Percentiles rank a stretch among this genome's conserved stretches.
Conservation (phyloP, 2,888 invertebrate genomes). For the Gibbula magus region DNA sequence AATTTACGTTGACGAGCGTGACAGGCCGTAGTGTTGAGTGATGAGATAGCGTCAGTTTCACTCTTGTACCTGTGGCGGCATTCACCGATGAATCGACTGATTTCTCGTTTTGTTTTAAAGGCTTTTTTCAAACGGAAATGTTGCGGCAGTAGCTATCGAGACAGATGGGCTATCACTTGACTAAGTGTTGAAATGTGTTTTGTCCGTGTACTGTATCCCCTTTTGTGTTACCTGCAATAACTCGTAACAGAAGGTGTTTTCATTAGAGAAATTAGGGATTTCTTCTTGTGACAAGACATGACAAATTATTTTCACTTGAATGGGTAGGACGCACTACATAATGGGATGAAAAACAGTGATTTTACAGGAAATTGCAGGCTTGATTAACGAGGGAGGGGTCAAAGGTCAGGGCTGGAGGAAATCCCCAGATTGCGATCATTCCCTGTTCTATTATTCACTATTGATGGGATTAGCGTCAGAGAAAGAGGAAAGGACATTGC, state of each 20-base stretch:
- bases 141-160: background rate
- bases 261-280: background rate
- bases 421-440: background rate
- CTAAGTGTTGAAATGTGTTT: background rate
- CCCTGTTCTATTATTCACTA: background rate
- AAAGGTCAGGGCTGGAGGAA: slow-evolving; percentile 8
- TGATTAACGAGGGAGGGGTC: background rate
- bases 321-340: slow-evolving; percentile 1
- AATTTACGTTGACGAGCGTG: too few species aligned
- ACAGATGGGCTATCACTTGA: background rate
- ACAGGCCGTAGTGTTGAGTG: too few species aligned
- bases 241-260: background rate
- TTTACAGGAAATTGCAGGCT: slow-evolving; percentile 7
- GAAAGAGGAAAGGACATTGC: background rate
- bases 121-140: background rate
- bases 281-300: slow-evolving; percentile 2
- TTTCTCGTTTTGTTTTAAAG: background rate
- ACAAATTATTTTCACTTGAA: slow-evolving; percentile 5
- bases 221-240: background rate
- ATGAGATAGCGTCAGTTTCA: too few species aligned
- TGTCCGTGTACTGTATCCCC: background rate
- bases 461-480: slow-evolving; percentile 3
- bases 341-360: background rate
- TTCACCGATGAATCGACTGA: background rate
- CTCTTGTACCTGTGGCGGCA: background rate